phyloP scores from a whole-genome alignment of 1,140 invertebrate species.

The Calosoma granatense region DNA sequence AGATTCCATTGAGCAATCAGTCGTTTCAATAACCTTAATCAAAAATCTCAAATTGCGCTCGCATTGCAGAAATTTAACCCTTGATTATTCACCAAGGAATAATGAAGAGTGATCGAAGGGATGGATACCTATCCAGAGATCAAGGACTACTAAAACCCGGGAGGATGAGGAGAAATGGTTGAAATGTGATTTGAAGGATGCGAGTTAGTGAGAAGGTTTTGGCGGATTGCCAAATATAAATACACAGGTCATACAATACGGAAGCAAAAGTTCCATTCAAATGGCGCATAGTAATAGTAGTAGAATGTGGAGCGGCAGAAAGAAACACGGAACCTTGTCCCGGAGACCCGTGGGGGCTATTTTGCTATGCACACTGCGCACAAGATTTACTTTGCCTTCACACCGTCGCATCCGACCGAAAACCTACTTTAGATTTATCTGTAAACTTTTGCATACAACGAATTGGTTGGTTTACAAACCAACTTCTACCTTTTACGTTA shows the following conservation, averaged over 20 bases:
- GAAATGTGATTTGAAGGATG: no score
- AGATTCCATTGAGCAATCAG: not conserved
- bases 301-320: no score
- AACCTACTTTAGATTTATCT: not conserved
- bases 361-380: conserved; percentile 1
- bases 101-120: no score
- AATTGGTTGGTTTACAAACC: not conserved
- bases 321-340: no score
- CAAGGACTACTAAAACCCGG: no score
- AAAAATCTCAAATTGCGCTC: not conserved
- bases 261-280: not conserved
- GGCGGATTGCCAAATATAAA: not conserved
- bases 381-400: not conserved
- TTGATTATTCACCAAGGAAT: not conserved
- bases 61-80: not conserved
- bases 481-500: not conserved
- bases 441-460: not conserved
- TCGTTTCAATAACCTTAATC: not conserved
- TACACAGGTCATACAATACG: not conserved
- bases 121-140: no score
- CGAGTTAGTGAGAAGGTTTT: no score
- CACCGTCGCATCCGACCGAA: not conserved
- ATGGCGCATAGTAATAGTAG: no score
- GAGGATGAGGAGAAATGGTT: no score
- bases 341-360: not conserved